These are phyloP conservation scores for Noturus placidus DNA, from an alignment of 2,113 vertebrate species.

Conservation along the genomic window DNA sequence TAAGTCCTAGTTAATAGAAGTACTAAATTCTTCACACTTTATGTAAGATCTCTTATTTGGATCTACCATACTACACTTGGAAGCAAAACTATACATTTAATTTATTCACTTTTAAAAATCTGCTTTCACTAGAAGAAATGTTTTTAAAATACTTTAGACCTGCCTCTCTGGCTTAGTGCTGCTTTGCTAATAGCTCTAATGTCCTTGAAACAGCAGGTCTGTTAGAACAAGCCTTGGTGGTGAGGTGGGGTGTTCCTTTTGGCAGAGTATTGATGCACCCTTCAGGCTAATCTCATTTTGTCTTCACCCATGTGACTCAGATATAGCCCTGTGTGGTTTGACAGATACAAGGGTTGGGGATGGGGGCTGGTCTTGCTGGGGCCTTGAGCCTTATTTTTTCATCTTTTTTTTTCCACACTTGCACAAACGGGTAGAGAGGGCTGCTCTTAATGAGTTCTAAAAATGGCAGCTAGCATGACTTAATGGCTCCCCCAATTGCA, in stretches of 20 bases:
- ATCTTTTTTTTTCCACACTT: constrained; percentile 32
- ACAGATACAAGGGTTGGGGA: constrained; percentile 26
- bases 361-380: constrained; percentile 11
- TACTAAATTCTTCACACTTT: no score
- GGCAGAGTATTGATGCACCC: constrained; percentile 25
- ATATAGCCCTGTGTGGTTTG: constrained; percentile 6
- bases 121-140: neutral
- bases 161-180: constrained; percentile 2
- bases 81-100: neutral
- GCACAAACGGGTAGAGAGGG: constrained; percentile 65
- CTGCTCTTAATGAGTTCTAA: constrained; percentile 42
- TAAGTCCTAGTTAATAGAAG: neutral
- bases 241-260: constrained; percentile 41
- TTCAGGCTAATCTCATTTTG: constrained; percentile 36
- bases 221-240: constrained; percentile 56
- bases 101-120: neutral
- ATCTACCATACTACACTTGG: neutral
- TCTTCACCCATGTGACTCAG: constrained; percentile 13
- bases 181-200: neutral
- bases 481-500: constrained; percentile 62
- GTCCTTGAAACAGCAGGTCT: constrained; percentile 44
- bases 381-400: neutral
- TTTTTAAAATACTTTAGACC: neutral
- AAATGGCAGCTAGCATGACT: constrained; percentile 59
- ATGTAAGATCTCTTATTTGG: neutral